Evolutionary conservation across 2,113 vertebrate genomes (phyloP), one percentile per base, ranked within the genome.

Genomic region (Oryzias woworae): DNA sequence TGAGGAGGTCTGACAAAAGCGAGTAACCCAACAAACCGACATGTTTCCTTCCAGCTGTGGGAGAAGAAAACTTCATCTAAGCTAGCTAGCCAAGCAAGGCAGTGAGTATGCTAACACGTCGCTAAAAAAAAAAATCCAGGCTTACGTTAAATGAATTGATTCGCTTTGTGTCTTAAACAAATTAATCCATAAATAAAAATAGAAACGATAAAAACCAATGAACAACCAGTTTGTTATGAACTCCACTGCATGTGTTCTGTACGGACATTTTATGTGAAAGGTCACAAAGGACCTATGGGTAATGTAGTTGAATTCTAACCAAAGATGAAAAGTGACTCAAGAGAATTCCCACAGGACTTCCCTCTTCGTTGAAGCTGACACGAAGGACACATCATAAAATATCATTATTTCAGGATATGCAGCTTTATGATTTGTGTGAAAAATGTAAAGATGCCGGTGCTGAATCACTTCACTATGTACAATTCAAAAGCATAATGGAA

Each of bases 251-350:
- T 54, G 74, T 73, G 53, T 44, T 52, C 0, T 52, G 58, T 1
- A 87, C 85, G 55, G 90, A 85, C 90, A 92, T 92, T 13, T 91
- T 91, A 67, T 64, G 14, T 80, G 43, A 80, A 26, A 62, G 68
- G 75, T 85, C 62, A 79, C 7, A 8, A 58, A 23, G 22, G 78
- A 5, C 43, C 67, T 73, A 5, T 90, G 89, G 90, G 89, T 84
- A 83, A 84, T 83, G 78, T 20, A 42, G 81, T 89, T 66, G 12
- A 4, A 20, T 13, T 48, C 15, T 48, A 12, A 48, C 47, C 45
- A 47, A n/a, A 8, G 16, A n/a, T n/a, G 45, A 36, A 36, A 36
- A 13, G 36, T 36, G 36, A 12, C 36, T 12, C 36, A 36, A 36
- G 36, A 36, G 36, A 36, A 36, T 12, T 36, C 36, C 36, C 36